These are phyloP conservation scores for Vanacampus margaritifer DNA, from an alignment of 2,113 vertebrate genomes.

Conservation along the genomic window DNA sequence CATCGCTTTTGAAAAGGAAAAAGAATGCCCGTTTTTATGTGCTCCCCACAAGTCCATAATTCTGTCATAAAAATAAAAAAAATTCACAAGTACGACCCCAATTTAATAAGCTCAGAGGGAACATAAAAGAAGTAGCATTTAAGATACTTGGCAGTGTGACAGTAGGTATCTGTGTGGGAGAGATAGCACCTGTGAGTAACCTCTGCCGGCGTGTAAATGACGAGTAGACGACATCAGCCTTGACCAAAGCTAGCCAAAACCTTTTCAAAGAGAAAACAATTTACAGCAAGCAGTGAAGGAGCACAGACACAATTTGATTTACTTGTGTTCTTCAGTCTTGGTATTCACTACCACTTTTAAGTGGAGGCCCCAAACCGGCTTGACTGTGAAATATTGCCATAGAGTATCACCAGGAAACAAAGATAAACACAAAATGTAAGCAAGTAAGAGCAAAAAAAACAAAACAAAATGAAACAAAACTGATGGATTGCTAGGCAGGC, in stretches of 20 bases:
- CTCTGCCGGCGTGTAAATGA: conserved; percentile 34
- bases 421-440: background rate
- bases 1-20: background rate
- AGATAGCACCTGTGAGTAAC: conserved; percentile 47
- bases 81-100: conserved; percentile 39
- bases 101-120: conserved; percentile 33
- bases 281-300: conserved; percentile 11
- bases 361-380: background rate
- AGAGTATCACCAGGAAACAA: background rate
- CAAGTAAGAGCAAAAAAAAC: too few relatives aligned
- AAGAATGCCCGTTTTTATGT: conserved; percentile 10
- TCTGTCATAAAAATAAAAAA: conserved; percentile 23
- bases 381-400: background rate
- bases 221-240: conserved; percentile 15
- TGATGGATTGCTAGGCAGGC: too few relatives aligned
- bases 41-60: conserved; percentile 20
- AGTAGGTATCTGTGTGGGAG: conserved; percentile 40
- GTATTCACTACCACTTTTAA: background rate
- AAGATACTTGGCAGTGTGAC: conserved; percentile 39
- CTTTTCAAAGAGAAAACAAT: conserved; percentile 24
- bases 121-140: conserved; percentile 40
- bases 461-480: too few relatives aligned
- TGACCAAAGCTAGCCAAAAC: conserved; percentile 20
- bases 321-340: background rate
- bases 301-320: conserved; percentile 20